Evolutionary conservation across 1,140 invertebrate species (phyloP).

Genomic region (Eurytemora carolleeae): DNA sequence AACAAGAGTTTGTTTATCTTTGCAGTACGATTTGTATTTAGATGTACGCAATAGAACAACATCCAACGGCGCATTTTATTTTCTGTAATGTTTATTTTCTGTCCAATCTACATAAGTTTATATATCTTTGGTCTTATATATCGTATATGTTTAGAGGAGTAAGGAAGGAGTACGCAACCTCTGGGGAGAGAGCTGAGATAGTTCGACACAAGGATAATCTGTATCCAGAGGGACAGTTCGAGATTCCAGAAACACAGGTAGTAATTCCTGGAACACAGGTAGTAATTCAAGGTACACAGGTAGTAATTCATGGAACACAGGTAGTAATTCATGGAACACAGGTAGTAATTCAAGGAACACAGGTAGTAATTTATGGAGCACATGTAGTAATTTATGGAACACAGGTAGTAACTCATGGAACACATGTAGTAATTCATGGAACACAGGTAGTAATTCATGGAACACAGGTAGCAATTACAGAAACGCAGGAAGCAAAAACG

Average conservation of each 20-base stretch:
- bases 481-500: too few species aligned
- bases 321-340: background rate
- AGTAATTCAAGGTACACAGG: background rate
- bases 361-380: background rate
- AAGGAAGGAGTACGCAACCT: constrained; percentile 8
- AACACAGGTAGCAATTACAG: background rate
- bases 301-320: background rate
- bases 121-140: too few species aligned
- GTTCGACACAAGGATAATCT: constrained; percentile 19
- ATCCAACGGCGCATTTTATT: too few species aligned
- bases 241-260: constrained; percentile 18
- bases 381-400: too few species aligned
- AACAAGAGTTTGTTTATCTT: too few species aligned
- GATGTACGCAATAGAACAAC: too few species aligned
- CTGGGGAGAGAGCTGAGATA: constrained; percentile 18
- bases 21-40: too few species aligned
- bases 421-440: background rate
- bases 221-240: constrained; percentile 21
- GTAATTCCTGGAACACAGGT: constrained; percentile 19
- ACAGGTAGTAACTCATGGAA: background rate
- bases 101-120: too few species aligned
- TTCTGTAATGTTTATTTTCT: too few species aligned
- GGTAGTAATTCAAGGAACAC: background rate
- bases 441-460: background rate
- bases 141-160: too few species aligned